A percentile compares a stretch with the other conserved stretches of the same genome.
These are phyloP conservation scores for Enoplosus armatus DNA, from an alignment of 2,797 vertebrate genomes.

Conservation along the genomic window DNA sequence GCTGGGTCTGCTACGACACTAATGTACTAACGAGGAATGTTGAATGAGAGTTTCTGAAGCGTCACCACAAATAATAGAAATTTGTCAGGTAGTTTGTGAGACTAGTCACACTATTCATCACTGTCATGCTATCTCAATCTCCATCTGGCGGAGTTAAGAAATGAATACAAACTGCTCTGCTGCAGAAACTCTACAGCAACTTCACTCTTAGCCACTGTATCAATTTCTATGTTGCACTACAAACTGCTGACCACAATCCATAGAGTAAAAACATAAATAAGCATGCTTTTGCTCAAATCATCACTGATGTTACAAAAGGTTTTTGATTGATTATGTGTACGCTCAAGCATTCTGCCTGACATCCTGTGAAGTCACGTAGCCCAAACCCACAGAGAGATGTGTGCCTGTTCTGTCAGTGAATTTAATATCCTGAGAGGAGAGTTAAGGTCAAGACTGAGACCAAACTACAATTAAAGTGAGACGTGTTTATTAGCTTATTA, in stretches of 20 bases:
- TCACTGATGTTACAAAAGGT: neutral
- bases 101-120: constrained; percentile 59
- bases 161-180: constrained; percentile 31
- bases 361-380: neutral
- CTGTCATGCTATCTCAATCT: constrained; percentile 60
- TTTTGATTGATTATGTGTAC: neutral
- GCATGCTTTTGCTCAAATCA: neutral
- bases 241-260: constrained; percentile 8
- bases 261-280: neutral
- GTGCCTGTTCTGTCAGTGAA: neutral
- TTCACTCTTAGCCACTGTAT: constrained; percentile 11
- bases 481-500: constrained; percentile 26
- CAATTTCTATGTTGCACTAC: neutral
- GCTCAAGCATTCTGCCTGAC: neutral
- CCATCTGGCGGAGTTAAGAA: constrained; percentile 49
- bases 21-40: constrained; percentile 49
- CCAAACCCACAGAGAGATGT: neutral
- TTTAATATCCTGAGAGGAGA: neutral
- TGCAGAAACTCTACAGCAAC: constrained; percentile 1
- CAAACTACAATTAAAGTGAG: constrained; percentile 30
- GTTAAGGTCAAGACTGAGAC: constrained; percentile 23
- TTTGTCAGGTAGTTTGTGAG: constrained; percentile 61
- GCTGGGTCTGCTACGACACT: constrained; percentile 24
- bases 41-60: constrained; percentile 47
- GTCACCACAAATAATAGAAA: constrained; percentile 55